Conservation (phyloP, 2,113 vertebrate species). For the Aldabrachelys gigantea region DNA sequence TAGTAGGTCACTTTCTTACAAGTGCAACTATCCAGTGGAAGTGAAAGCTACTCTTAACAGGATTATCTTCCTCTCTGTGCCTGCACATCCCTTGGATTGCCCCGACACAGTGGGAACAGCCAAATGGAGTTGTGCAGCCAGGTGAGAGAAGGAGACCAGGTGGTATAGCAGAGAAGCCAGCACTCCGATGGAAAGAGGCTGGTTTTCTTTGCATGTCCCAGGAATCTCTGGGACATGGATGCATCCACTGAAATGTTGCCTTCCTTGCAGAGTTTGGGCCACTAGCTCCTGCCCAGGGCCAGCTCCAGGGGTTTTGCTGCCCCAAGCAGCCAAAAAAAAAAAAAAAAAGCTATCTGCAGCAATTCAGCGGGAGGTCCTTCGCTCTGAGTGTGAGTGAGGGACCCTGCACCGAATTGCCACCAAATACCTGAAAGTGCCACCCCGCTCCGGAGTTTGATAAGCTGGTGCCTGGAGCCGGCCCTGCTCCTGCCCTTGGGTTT, state of each 20-base stretch:
- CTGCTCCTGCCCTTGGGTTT: background rate
- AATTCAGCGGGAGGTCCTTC: no score
- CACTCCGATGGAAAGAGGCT: fast-evolving
- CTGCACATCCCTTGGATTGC: background rate
- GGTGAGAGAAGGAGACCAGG: background rate
- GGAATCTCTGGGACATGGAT: fast-evolving
- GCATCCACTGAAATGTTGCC: background rate
- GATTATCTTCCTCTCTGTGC: background rate
- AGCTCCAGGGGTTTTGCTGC: no score
- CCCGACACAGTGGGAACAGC: background rate
- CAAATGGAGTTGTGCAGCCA: fast-evolving
- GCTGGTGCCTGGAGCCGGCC: no score
- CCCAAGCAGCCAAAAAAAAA: no score
- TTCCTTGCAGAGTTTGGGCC: background rate
- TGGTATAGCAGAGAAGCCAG: background rate
- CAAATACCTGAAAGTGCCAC: no score
- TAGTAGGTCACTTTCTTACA: background rate
- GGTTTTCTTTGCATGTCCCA: background rate
- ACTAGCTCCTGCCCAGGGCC: background rate
- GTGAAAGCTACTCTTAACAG: background rate
- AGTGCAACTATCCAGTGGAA: background rate
- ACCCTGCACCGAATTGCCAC: no score
- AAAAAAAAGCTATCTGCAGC: no score
- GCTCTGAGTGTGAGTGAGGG: no score
- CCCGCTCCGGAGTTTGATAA: no score